Conservation (phyloP, 2,113 vertebrate species). For the Scartelaos histophorus region DNA sequence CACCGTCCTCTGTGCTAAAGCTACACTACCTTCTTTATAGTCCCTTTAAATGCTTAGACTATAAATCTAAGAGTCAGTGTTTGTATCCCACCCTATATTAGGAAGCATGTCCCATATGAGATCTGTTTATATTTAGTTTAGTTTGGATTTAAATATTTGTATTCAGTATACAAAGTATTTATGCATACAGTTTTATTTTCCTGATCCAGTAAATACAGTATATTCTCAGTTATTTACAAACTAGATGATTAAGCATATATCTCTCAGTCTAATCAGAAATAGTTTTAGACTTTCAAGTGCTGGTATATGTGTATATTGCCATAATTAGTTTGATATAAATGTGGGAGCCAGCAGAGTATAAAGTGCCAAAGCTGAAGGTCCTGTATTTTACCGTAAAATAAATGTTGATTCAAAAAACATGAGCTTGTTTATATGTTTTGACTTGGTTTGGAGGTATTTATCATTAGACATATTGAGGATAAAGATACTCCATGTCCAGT, state of each 20-base stretch:
- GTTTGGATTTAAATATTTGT: neutral
- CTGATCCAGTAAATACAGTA: conserved; percentile 17
- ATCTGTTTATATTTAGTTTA: neutral
- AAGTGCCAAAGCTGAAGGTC: conserved; percentile 45
- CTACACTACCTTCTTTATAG: conserved; percentile 58
- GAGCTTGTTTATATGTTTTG: conserved; percentile 28
- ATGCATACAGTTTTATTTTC: conserved; percentile 5
- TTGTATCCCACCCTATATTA: conserved; percentile 11
- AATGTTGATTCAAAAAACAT: conserved; percentile 55
- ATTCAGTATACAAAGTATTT: neutral
- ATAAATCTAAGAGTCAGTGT: conserved; percentile 24
- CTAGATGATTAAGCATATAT: conserved; percentile 37
- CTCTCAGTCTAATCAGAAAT: conserved; percentile 31
- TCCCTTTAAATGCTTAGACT: conserved; percentile 14
- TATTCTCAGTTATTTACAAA: conserved; percentile 40
- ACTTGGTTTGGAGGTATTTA: conserved; percentile 12
- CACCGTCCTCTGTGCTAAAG: conserved; percentile 31
- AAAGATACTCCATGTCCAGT: neutral
- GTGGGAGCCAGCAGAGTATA: conserved; percentile 47
- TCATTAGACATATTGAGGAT: neutral
- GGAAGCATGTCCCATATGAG: neutral
- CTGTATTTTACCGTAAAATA: conserved; percentile 58
- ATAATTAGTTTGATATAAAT: conserved; percentile 23
- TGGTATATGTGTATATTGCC: conserved; percentile 37
- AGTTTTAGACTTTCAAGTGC: conserved; percentile 22